Base-by-base conservation (phyloP, 2,797 vertebrate species). In the Propithecus deckenii region DNA sequence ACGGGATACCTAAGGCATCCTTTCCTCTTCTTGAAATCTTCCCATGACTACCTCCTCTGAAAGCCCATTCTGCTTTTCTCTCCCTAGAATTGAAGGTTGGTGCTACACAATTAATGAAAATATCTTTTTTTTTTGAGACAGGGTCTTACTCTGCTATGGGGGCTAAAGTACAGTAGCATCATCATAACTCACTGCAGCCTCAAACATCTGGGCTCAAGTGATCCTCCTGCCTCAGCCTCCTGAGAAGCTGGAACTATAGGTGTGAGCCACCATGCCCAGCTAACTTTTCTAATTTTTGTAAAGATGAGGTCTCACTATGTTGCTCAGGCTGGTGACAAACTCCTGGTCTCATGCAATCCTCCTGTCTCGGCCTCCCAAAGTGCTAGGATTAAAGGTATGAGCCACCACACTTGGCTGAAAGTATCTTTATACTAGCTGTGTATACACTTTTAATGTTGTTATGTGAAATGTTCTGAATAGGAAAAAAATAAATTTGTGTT, bases 1-100 rank as follows among this genome's bases (percentile, higher is more conserved):
- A 5, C 3, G 12, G 17, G 23, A 74, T 20, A 23, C 1, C 8
- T 30, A 25, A 1, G 23, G 10, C 7, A 38, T 50, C 23, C 2
- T 86, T 71, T 81, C 48, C 18, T 22, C 43, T 79, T 91, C 63
- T 80, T 72, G 12, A 41, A 38, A 46, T 43, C 41, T n/a, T 18
- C 18, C 35, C 55, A 6, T 41, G 46, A 43, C 4, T 46, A 0
- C 5, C 25, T 72, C 14, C 15, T 0, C 13, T 63, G 86, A 61
- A 72, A 76, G 22, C 10, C 17, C 9, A 35, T 25, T 35, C 25
- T 38, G 18, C 8, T 79, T 76, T 41, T 28, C 12, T 50, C 15
- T 11, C 12, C 89, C 48, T 38, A 18, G 8, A 2, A 74, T 10
- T 87, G 13, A 55, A 80, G 15, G 4, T 78, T 15, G 11, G 5